Evolutionary conservation across 1,140 invertebrate species (phyloP).

Genomic region (Muscidifurax raptorellus): DNA sequence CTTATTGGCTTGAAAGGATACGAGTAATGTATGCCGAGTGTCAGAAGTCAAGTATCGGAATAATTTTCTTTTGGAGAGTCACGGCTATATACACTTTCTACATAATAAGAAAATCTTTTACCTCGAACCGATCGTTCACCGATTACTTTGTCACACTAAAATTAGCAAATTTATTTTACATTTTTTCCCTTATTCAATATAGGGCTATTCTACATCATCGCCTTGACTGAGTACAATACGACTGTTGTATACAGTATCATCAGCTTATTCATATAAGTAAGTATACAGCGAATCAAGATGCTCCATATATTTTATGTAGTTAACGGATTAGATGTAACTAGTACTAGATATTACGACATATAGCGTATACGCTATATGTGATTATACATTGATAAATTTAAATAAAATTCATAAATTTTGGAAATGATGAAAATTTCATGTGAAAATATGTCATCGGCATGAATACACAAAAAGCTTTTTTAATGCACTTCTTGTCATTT

Average conservation of each 20-base stretch:
- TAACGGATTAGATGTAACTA: not conserved
- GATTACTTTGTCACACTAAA: not conserved
- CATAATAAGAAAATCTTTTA: conserved; percentile 9
- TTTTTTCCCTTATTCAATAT: not conserved
- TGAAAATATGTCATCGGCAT: too few species aligned
- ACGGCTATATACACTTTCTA: conserved; percentile 6
- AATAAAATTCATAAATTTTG: not conserved
- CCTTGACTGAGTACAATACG: too few species aligned
- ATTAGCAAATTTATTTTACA: not conserved
- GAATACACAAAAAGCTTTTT: too few species aligned
- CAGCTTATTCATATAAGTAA: not conserved
- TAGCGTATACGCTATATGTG: too few species aligned
- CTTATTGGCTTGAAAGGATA: not conserved
- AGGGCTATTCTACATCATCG: too few species aligned
- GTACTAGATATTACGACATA: not conserved
- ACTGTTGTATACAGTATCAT: too few species aligned
- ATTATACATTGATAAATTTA: not conserved
- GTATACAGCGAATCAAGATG: not conserved
- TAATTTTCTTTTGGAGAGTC: not conserved
- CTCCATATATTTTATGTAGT: not conserved
- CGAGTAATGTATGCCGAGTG: not conserved
- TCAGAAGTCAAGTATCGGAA: conserved; percentile 13
- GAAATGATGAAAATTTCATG: too few species aligned
- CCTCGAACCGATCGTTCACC: not conserved
- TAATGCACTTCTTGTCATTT: too few species aligned